These are phyloP conservation scores for Phalanger gymnotis DNA, from an alignment of 2,797 vertebrate species.

Conservation along the genomic window DNA sequence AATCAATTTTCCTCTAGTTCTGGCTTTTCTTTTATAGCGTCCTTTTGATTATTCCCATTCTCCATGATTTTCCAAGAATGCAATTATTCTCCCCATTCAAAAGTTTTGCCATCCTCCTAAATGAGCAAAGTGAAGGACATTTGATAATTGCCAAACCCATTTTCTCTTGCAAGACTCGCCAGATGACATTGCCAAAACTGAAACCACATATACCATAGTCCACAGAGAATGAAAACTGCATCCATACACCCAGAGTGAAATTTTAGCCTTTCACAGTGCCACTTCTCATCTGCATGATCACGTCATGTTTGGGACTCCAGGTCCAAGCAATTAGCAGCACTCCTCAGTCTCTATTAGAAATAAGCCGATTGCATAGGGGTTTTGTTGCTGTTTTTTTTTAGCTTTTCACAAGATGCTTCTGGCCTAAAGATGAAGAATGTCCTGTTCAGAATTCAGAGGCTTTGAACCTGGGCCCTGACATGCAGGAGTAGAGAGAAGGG, in stretches of 20 bases:
- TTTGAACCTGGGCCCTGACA: conserved; percentile 30
- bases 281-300: conserved; percentile 83
- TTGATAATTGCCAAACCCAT: conserved; percentile 62
- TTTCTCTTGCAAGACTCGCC: conserved; percentile 57
- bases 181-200: conserved; percentile 77
- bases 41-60: conserved; percentile 38
- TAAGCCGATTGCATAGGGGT: conserved; percentile 61
- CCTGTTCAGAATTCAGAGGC: conserved; percentile 53
- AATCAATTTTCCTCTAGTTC: neutral
- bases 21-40: neutral
- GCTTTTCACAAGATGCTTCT: conserved; percentile 37
- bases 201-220: conserved; percentile 67
- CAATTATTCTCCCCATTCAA: conserved; percentile 55
- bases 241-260: conserved; percentile 80
- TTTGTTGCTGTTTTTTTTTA: conserved; percentile 42
- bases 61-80: conserved; percentile 39
- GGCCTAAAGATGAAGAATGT: conserved; percentile 17
- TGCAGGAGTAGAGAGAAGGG: neutral
- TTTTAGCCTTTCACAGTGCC: conserved; percentile 78
- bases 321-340: conserved; percentile 79
- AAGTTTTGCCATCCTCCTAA: conserved; percentile 66
- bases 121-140: conserved; percentile 56
- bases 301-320: conserved; percentile 70
- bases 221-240: conserved; percentile 72
- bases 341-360: conserved; percentile 70